Evolutionary conservation across 2,113 vertebrate genomes (phyloP).

Genomic region (Vicugna pacos): DNA sequence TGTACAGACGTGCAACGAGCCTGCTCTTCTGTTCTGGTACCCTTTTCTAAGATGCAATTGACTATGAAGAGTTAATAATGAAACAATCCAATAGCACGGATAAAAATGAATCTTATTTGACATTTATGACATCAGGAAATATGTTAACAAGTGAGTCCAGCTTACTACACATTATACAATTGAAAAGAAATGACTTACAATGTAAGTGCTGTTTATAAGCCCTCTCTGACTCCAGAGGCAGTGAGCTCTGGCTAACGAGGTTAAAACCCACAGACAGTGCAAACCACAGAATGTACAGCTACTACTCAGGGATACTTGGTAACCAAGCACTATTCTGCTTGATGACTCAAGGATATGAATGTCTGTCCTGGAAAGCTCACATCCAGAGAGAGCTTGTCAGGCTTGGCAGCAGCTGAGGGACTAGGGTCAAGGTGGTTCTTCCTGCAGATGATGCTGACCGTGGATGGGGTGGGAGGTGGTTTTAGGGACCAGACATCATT

Average conservation of each 20-base stretch:
- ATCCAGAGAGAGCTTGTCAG: rapidly evolving
- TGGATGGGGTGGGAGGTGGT: not conserved
- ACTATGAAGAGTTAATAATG: not conserved
- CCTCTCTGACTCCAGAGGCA: not conserved
- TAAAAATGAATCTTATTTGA: not conserved
- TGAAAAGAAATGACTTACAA: not conserved
- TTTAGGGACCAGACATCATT: not conserved
- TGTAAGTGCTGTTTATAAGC: not conserved
- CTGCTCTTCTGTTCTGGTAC: not conserved
- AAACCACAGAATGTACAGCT: not conserved
- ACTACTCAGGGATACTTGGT: not conserved
- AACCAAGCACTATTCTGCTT: not conserved
- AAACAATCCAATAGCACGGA: not conserved
- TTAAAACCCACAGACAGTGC: not conserved
- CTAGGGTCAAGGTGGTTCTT: not conserved
- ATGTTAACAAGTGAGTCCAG: not conserved
- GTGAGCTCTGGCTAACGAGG: not conserved
- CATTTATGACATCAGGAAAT: conserved; percentile 22
- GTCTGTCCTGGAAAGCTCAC: not conserved
- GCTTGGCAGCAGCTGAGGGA: not conserved
- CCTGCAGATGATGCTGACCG: not conserved
- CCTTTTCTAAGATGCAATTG: not conserved
- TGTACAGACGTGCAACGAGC: not conserved
- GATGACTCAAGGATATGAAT: not conserved
- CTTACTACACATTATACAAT: not conserved